phyloP scores from a whole-genome alignment of 2,113 vertebrate genomes.

The Chascanopsetta lugubris region DNA sequence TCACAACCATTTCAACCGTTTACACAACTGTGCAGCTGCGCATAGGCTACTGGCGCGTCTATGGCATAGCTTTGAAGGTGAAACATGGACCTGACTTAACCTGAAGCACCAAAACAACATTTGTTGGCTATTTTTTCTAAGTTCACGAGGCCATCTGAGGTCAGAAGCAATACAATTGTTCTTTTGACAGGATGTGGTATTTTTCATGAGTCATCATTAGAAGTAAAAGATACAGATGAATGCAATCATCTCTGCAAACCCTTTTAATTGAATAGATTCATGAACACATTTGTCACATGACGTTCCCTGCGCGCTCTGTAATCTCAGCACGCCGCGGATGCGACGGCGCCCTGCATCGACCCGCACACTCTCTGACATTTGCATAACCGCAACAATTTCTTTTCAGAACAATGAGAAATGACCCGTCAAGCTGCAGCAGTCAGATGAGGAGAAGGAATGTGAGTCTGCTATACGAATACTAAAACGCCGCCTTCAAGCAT shows the following conservation, averaged over 20 bases:
- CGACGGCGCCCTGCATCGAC: conserved; percentile 20
- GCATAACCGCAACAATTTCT: conserved; percentile 34
- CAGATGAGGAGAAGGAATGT: conserved; percentile 12
- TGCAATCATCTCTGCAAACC: background rate
- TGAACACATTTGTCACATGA: background rate
- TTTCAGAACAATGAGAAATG: conserved; percentile 36
- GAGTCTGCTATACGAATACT: conserved; percentile 34
- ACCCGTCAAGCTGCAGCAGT: conserved; percentile 10
- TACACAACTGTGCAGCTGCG: no score
- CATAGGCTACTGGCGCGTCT: no score
- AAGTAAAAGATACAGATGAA: background rate
- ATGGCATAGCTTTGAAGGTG: no score
- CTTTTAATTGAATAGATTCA: background rate
- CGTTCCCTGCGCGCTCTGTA: background rate
- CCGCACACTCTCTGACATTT: conserved; percentile 29
- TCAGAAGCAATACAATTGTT: background rate
- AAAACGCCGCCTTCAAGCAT: conserved; percentile 31
- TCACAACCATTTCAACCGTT: no score
- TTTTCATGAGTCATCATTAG: background rate
- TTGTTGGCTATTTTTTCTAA: no score
- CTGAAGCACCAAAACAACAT: no score
- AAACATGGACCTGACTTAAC: no score
- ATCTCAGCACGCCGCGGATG: background rate
- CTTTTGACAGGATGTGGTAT: no score
- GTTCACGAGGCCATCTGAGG: no score